These are phyloP conservation scores for Carcharodon carcharias DNA, from an alignment of 2,797 vertebrate genomes.

Conservation along the genomic window DNA sequence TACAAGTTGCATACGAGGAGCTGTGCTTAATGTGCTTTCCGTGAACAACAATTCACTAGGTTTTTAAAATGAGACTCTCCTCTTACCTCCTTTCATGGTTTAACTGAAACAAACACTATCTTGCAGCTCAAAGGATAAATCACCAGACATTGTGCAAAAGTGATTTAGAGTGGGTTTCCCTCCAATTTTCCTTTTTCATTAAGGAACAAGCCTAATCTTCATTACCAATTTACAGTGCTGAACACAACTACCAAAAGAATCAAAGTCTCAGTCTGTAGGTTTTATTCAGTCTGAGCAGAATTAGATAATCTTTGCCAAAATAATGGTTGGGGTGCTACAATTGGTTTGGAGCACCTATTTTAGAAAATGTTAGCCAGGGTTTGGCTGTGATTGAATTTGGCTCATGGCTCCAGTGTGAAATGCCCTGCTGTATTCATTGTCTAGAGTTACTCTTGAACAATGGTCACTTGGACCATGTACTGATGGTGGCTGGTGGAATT, in stretches of 20 bases:
- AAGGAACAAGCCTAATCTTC: neutral
- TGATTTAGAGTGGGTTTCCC: neutral
- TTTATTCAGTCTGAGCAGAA: neutral
- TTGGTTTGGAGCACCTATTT: neutral
- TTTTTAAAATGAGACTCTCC: neutral
- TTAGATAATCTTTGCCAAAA: neutral
- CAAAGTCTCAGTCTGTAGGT: neutral
- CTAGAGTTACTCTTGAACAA: neutral
- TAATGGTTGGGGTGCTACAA: neutral
- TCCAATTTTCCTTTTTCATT: neutral
- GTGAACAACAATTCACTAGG: neutral
- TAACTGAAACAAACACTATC: neutral
- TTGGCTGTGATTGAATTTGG: neutral
- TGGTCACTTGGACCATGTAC: neutral
- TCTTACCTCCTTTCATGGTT: neutral
- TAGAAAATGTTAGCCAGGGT: neutral
- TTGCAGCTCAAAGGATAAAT: neutral
- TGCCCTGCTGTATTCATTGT: neutral
- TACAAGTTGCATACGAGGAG: neutral
- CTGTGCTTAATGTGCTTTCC: neutral
- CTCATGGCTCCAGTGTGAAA: neutral
- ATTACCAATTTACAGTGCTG: neutral
- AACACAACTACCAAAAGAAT: neutral
- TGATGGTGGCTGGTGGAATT: neutral
- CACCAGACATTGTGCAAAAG: neutral